Evolutionary conservation across 1,140 invertebrate genomes (phyloP), one percentile per base, ranked within the genome.

Genomic region (Meloidogyne hapla): DNA sequence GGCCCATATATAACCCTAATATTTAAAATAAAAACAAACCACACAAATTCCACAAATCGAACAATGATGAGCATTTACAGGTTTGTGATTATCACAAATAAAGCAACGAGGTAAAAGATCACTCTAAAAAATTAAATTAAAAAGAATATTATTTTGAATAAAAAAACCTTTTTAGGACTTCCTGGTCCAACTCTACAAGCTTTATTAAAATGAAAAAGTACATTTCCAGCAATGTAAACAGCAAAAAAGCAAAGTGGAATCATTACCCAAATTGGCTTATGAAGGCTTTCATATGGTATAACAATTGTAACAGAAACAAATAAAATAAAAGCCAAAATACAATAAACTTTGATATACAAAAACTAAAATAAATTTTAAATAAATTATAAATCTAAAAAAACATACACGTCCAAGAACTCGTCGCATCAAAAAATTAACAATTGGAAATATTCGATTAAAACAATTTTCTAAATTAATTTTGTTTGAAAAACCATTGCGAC

Each of bases 11-110:
- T 69, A 15, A 45, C n/a, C 23, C 75, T 25, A 6, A n/a, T 25
- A 10, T 94, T 94, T 88, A 94, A 93, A 89, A 94, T 94, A 83
- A 92, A 91, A 88, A 94, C 93, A 40, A 69, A 93, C 93, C 42
- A 95, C 93, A 88, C 94, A 95, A 88, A 94, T 94, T 85, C 94
- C 94, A 87, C 93, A 95, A 83, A 94, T 93, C 76, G 93, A 90
- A 88, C 94, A 95, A 87, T 95, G 94, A 88, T 94, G 93, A 45
- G 93, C 92, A 80, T 92, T 88, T n/a, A 92, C 92, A 40, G 93
- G 93, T 73, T 93, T 89, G 84, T 93, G 93, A 18, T 92, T 92
- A 88, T 93, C 92, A 87, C 94, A 95, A 56, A 92, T 89, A 23
- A 91, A 91, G 87, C 94, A 95, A 2, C 93, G 91, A 38, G 92